These are phyloP conservation scores for Amphipyra berbera DNA, from an alignment of 2,888 invertebrate genomes.

Conservation along the genomic window DNA sequence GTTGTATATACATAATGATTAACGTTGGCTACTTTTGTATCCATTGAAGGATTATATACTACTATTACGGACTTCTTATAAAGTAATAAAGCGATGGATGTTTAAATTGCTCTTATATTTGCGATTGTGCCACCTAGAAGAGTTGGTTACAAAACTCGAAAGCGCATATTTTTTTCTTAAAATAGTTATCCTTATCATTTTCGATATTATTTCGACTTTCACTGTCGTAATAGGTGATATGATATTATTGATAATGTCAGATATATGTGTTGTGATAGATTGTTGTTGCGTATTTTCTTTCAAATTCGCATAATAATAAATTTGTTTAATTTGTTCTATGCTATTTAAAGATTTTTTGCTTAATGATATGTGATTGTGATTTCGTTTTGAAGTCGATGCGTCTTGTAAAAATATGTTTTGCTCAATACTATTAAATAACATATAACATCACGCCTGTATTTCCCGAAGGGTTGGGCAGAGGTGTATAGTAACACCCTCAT, in stretches of 20 bases:
- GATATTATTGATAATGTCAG: slow-evolving; percentile 44
- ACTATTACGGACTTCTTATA: background rate
- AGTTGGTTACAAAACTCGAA: background rate
- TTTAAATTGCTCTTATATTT: background rate
- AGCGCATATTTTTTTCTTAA: slow-evolving; percentile 18
- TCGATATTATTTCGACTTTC: slow-evolving; percentile 30
- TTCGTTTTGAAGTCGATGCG: no score
- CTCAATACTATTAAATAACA: no score
- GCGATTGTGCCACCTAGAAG: background rate
- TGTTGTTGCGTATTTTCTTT: slow-evolving; percentile 25
- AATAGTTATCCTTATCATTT: slow-evolving; percentile 30
- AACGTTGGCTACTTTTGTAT: background rate
- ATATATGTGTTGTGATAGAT: slow-evolving; percentile 22
- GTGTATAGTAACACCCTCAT: no score
- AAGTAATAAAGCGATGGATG: background rate
- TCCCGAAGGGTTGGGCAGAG: no score
- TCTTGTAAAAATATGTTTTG: no score
- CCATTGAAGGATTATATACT: background rate
- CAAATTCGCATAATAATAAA: background rate
- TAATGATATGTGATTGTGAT: no score
- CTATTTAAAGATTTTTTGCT: no score
- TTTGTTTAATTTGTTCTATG: background rate
- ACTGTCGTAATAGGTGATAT: slow-evolving; percentile 39
- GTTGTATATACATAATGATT: background rate
- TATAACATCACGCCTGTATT: no score